Percentiles rank a stretch among this genome's conserved stretches.
Conservation (phyloP, 2,888 invertebrate species). For the Leucania comma region DNA sequence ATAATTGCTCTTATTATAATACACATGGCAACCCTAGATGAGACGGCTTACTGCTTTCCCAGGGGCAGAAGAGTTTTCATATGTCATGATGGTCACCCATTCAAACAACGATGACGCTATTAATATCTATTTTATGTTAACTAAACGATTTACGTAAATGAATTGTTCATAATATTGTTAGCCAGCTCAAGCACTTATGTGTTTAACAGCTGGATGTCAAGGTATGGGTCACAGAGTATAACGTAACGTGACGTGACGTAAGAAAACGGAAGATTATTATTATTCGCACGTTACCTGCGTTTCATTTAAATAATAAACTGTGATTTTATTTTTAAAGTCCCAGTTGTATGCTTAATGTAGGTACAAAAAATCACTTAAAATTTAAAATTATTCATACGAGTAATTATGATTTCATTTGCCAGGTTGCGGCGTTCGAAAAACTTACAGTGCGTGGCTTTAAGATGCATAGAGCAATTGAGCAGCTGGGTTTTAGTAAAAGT, state of each 20-base stretch:
- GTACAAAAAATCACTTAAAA: neutral
- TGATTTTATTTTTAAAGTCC: slow-evolving; percentile 21
- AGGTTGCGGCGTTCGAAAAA: too few species aligned
- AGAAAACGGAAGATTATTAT: slow-evolving; percentile 31
- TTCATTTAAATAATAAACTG: slow-evolving; percentile 10
- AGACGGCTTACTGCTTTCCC: too few species aligned
- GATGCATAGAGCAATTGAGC: too few species aligned
- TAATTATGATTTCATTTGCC: too few species aligned
- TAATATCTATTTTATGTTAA: slow-evolving; percentile 6
- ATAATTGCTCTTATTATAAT: too few species aligned
- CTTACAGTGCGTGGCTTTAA: too few species aligned
- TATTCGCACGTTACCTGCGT: slow-evolving; percentile 21
- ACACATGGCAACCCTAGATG: too few species aligned
- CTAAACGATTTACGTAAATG: slow-evolving; percentile 38
- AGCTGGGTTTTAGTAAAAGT: too few species aligned
- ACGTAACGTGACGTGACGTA: slow-evolving; percentile 28
- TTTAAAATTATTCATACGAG: slow-evolving; percentile 14
- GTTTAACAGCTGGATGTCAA: slow-evolving; percentile 53
- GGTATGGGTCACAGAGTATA: slow-evolving; percentile 44
- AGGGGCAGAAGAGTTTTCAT: neutral
- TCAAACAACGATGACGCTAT: neutral
- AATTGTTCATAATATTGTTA: slow-evolving; percentile 49
- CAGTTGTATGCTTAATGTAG: neutral
- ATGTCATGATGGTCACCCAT: neutral
- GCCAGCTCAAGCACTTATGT: slow-evolving; percentile 23